Evolutionary conservation across 2,797 vertebrate genomes (phyloP).

Genomic region (Syngnathus acus): DNA sequence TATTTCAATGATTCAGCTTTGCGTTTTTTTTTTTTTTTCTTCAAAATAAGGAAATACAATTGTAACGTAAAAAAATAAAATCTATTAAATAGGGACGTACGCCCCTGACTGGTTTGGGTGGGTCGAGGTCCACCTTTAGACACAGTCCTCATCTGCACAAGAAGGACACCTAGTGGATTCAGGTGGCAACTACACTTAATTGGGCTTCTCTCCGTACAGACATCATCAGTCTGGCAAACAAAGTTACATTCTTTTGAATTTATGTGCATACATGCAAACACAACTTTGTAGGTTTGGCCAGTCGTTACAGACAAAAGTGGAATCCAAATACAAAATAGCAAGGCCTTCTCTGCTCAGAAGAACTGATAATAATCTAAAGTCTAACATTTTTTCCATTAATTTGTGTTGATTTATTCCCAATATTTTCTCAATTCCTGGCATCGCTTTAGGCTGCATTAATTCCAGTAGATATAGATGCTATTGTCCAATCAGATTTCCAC

Average conservation of each 20-base stretch:
- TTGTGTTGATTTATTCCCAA: no score
- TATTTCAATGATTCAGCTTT: not conserved
- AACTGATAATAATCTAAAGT: no score
- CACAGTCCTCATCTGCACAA: constrained; percentile 39
- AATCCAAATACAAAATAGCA: no score
- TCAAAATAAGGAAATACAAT: not conserved
- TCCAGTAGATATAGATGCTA: no score
- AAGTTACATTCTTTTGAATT: not conserved
- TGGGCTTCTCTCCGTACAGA: not conserved
- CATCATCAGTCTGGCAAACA: not conserved
- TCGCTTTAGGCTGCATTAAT: no score
- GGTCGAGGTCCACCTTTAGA: not conserved
- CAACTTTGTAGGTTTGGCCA: no score
- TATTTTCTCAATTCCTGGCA: no score
- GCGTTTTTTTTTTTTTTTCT: no score
- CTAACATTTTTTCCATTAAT: no score
- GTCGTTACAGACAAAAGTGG: no score
- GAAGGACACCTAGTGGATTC: constrained; percentile 58
- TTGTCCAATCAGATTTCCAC: no score
- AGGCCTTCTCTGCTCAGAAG: no score
- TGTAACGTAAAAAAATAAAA: not conserved
- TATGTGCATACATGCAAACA: not conserved
- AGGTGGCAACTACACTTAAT: constrained; percentile 29
- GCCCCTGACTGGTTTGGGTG: not conserved
- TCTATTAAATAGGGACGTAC: not conserved